A percentile compares a stretch with the other conserved stretches of the same genome.
Evolutionary conservation across 1,140 invertebrate species (phyloP).

Genomic region (Brachionus asplanchnoidis): DNA sequence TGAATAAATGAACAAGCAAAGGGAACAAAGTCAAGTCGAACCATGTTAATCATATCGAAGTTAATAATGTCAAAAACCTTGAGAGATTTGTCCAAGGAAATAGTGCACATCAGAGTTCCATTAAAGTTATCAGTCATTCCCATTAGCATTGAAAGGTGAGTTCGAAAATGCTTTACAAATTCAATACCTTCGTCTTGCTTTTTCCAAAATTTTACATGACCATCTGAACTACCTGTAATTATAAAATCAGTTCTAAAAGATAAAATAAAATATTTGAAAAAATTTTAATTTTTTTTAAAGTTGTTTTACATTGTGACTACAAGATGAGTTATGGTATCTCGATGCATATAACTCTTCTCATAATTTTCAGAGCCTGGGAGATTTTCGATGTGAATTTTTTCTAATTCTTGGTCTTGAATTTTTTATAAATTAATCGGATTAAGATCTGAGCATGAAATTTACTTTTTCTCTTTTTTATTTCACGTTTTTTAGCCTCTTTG

Average conservation of each 20-base stretch:
- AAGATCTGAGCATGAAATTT: not conserved
- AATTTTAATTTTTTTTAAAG: not conserved
- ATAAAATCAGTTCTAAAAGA: constrained; percentile 78
- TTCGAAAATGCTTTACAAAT: constrained; percentile 97
- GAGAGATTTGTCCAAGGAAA: constrained; percentile 85
- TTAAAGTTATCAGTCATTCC: constrained; percentile 73
- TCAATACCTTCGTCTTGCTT: constrained; percentile 66
- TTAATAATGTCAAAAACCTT: constrained; percentile 98
- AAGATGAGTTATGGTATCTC: constrained; percentile 86
- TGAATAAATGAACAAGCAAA: constrained; percentile 84
- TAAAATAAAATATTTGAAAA: constrained; percentile 6
- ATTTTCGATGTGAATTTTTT: constrained; percentile 29
- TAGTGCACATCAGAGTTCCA: constrained; percentile 80
- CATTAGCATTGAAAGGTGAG: constrained; percentile 68
- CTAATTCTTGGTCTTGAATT: constrained; percentile 29
- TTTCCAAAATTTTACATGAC: constrained; percentile 99
- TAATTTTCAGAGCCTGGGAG: constrained; percentile 68
- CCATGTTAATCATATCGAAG: constrained; percentile 99
- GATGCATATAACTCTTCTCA: constrained; percentile 96
- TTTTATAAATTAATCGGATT: not conserved
- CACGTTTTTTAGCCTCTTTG: not conserved
- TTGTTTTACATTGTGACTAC: constrained; percentile 72
- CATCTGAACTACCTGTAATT: constrained; percentile 89
- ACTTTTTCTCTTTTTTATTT: constrained; percentile 36
- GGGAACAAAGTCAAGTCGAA: constrained; percentile 79